Conservation (phyloP, 2,888 invertebrate species). For the Eustalomyia histrio region DNA sequence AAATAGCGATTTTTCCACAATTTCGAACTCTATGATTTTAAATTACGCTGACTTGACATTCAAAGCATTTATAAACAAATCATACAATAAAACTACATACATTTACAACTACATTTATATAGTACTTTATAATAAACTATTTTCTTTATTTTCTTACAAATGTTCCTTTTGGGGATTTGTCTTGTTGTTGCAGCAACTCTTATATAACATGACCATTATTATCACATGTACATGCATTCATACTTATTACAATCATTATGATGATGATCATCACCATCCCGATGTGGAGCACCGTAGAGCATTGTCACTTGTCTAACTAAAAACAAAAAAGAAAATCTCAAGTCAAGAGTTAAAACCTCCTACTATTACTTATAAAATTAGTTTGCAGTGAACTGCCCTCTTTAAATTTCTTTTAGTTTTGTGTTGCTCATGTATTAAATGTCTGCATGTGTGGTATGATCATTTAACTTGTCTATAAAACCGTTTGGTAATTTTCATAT, state of each 20-base stretch:
- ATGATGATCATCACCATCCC: slow-evolving; percentile 35
- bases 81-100: slow-evolving; percentile 8
- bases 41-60: slow-evolving; percentile 64
- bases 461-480: slow-evolving; percentile 55
- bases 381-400: slow-evolving; percentile 26
- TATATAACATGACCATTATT: slow-evolving; percentile 44
- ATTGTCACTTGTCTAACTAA: slow-evolving; percentile 51
- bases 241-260: slow-evolving; percentile 35
- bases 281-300: slow-evolving; percentile 11
- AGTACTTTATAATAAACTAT: slow-evolving; percentile 40
- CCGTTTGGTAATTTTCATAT: slow-evolving; percentile 62
- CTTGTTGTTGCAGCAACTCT: background rate
- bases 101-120: no score
- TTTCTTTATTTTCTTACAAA: slow-evolving; percentile 39
- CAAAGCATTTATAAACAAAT: slow-evolving; percentile 60
- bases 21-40: slow-evolving; percentile 56
- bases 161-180: slow-evolving; percentile 58
- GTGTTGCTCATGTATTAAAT: slow-evolving; percentile 39
- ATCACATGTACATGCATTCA: slow-evolving; percentile 35
- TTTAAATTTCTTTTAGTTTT: slow-evolving; percentile 16
- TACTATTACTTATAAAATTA: slow-evolving; percentile 56
- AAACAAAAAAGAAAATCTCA: slow-evolving; percentile 35
- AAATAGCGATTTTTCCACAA: slow-evolving; percentile 1
- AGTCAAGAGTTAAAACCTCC: slow-evolving; percentile 56
- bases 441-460: slow-evolving; percentile 54